Evolutionary conservation across 1,140 invertebrate species (phyloP), one percentile per base, ranked within the genome.

Genomic region (Halotydeus destructor): DNA sequence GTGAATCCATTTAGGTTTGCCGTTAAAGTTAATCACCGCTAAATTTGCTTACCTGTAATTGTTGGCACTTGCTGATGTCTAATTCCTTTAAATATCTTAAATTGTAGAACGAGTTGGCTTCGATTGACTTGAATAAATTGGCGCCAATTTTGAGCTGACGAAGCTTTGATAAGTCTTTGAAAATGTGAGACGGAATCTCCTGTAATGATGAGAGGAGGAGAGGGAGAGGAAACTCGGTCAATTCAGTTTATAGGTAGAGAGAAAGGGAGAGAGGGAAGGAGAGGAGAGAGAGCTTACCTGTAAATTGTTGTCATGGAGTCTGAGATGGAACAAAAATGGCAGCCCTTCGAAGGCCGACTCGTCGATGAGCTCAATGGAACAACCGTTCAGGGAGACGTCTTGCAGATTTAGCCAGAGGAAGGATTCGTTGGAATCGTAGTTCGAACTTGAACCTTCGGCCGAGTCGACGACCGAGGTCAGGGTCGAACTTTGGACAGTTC

Each of bases 1-100:
- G n/a, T n/a, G n/a, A n/a, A n/a, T n/a, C n/a, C n/a, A n/a, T n/a
- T n/a, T n/a, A n/a, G n/a, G n/a, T n/a, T n/a, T n/a, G n/a, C n/a
- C n/a, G n/a, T n/a, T n/a, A n/a, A n/a, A n/a, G n/a, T n/a, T n/a
- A n/a, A n/a, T n/a, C n/a, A n/a, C n/a, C n/a, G n/a, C n/a, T n/a
- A n/a, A n/a, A n/a, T n/a, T n/a, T n/a, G n/a, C 38, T 39, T 39
- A 39, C 38, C n/a, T 26, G 27, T 16, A 39, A 27, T 28, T 26
- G 26, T 22, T 24, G 38, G 30, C 38, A 39, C 8, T 22, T 14
- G 30, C 38, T 39, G 11, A 39, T 39, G 22, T 39, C 25, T 12
- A 39, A 22, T 6, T 16, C 30, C 30, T 39, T 39, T 11, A 39
- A 22, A 16, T 22, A 28, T 24, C 25, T 39, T 27, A 39, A 39